Evolutionary conservation across 2,888 invertebrate species (phyloP).

Genomic region (Abscondita cerata): DNA sequence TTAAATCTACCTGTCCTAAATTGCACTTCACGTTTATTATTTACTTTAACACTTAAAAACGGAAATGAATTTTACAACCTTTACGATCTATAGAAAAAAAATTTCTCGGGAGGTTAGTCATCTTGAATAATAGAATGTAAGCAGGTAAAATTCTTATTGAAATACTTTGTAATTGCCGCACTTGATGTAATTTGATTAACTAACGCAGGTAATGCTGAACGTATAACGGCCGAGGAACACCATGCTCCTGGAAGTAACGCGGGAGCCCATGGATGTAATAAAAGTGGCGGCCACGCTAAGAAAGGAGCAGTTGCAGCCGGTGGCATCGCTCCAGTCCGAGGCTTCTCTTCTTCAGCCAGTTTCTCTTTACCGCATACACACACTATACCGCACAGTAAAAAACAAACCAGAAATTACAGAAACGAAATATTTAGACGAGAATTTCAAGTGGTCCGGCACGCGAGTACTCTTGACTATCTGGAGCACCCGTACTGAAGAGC

Average conservation of each 20-base stretch:
- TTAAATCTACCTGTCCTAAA: constrained; percentile 35
- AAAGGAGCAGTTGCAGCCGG: constrained; percentile 62
- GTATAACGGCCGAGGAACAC: constrained; percentile 69
- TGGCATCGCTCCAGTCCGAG: constrained; percentile 41
- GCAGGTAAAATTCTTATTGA: constrained; percentile 1
- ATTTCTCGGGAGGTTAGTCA: constrained; percentile 19
- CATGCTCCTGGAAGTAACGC: constrained; percentile 73
- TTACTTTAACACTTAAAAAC: constrained; percentile 29
- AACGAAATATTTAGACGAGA: constrained; percentile 35
- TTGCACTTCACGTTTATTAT: constrained; percentile 34
- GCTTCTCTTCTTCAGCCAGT: constrained; percentile 55
- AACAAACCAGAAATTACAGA: constrained; percentile 21
- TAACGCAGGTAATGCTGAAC: constrained; percentile 79
- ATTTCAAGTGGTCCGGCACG: constrained; percentile 56
- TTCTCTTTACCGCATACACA: constrained; percentile 34
- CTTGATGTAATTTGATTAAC: constrained; percentile 47
- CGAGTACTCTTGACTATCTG: constrained; percentile 57
- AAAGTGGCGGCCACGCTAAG: constrained; percentile 77
- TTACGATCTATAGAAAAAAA: constrained; percentile 11
- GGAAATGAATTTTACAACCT: constrained; percentile 29
- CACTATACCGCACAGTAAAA: constrained; percentile 1
- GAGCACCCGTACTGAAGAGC: constrained; percentile 59
- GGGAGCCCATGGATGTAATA: constrained; percentile 78
- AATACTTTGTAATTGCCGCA: not conserved
- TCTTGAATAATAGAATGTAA: not conserved